Evolutionary conservation across 2,888 invertebrate species (phyloP).

Genomic region (Ceriagrion tenellum): DNA sequence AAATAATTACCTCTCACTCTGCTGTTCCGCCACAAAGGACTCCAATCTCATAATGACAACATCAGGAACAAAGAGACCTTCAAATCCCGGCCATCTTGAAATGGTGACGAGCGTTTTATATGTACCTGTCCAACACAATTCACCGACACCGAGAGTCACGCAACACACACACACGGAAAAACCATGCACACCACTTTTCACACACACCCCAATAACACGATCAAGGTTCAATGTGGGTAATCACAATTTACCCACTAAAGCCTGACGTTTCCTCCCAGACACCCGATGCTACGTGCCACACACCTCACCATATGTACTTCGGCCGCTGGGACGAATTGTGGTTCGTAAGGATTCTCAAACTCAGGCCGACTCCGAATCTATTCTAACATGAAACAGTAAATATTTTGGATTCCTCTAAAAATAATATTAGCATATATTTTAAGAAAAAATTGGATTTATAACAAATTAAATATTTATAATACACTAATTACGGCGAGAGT

Average conservation of each 20-base stretch:
- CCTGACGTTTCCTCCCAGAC: conserved; percentile 64
- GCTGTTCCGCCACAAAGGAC: conserved; percentile 82
- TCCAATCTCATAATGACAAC: conserved; percentile 84
- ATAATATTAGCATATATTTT: neutral
- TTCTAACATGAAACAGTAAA: neutral
- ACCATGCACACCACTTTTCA: conserved; percentile 57
- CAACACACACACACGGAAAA: conserved; percentile 63
- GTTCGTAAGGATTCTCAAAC: neutral
- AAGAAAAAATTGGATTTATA: neutral
- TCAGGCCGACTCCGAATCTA: neutral
- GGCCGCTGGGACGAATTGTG: conserved; percentile 61
- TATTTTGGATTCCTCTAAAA: too few relatives aligned
- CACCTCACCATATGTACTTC: conserved; percentile 63
- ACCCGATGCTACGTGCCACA: conserved; percentile 60
- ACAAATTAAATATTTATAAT: neutral
- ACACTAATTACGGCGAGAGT: too few relatives aligned
- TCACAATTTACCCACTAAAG: conserved; percentile 58
- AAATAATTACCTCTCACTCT: conserved; percentile 82
- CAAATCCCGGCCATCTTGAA: conserved; percentile 87
- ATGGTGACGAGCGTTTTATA: conserved; percentile 66
- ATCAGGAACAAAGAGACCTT: conserved; percentile 84
- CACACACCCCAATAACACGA: conserved; percentile 63
- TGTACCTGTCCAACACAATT: conserved; percentile 63
- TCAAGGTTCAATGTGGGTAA: conserved; percentile 62
- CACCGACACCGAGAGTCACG: conserved; percentile 61